These are phyloP conservation scores for Trachymyrmex septentrionalis DNA, from an alignment of 1,140 invertebrate genomes.

Conservation along the genomic window DNA sequence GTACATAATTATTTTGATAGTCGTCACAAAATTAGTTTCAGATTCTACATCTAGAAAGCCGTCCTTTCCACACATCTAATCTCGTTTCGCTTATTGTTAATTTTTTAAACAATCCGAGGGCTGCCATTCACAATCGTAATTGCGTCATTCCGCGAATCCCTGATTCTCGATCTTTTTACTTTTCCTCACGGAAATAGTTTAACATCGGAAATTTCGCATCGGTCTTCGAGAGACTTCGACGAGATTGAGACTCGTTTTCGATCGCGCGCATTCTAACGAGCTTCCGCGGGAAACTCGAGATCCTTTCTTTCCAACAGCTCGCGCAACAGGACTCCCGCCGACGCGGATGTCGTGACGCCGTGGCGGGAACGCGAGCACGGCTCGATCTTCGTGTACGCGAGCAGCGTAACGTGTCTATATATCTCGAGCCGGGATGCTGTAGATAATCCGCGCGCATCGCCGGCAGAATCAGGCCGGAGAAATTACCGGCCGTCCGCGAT, in stretches of 20 bases:
- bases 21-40: too few species aligned
- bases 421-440: conserved; percentile 70
- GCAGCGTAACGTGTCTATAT: conserved; percentile 56
- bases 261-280: not conserved
- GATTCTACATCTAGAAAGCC: too few species aligned
- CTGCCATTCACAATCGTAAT: not conserved
- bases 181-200: not conserved
- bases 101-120: not conserved
- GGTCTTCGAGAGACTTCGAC: not conserved
- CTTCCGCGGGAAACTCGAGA: not conserved
- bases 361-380: conserved; percentile 18
- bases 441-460: conserved; percentile 72
- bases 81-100: not conserved
- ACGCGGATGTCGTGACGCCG: conserved; percentile 48
- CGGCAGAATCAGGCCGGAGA: conserved; percentile 76
- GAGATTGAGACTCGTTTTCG: conserved; percentile 6
- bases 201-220: too few species aligned
- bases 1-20: too few species aligned
- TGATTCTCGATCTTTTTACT: not conserved
- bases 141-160: not conserved
- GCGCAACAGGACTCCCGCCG: conserved; percentile 18
- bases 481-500: conserved; percentile 74
- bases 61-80: not conserved
- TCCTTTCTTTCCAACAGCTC: conserved; percentile 25
- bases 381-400: conserved; percentile 44